Base-by-base conservation (phyloP, 2,888 invertebrate genomes). In the Acholoe squamosa region DNA sequence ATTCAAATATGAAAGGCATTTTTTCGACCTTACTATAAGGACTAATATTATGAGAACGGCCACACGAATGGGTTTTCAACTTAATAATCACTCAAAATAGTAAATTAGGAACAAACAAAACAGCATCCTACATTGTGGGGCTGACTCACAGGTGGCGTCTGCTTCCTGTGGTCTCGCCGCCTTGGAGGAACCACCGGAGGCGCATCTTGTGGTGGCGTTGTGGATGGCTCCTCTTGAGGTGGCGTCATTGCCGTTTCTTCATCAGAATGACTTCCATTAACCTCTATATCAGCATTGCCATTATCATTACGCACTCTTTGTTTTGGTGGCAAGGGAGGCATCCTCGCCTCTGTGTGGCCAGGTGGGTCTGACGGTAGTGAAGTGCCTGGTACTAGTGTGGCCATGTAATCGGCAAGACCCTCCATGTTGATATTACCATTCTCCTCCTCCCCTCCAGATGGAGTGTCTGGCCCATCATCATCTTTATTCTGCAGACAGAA, bases 341-440 rank as follows among this genome's bases (percentile, higher is more conserved):
- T 33, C 34, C 25, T 12, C 0, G 34, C 0, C 34, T 16, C 19
- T 34, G 33, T 0, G n/a, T n/a, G n/a, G 90, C 43, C 33, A 3
- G 90, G 89, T 3, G 71, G 76, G n/a, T 80, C 80, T 19, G 25
- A 0, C 7, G 86, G 52, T 19, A 54, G 86, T 0, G 86, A 86
- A 10, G 61, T n/a, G 84, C 94, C 93, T 0, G 95, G 95, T 43
- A 94, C 94, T 61, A 95, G 92, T 28, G 95, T 95, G 89, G 93
- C 88, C 93, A 93, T 93, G 84, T 94, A 92, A 92, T 95, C 95
- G 7, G 93, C 93, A 33, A 95, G 91, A 16, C 92, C 92, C 43
- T 94, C 93, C 51, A 94, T 89, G 91, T 94, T 94, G 10, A 61
- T 67, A 84, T 91, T 80, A 3, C 91, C 89, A 52, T 91, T 84